A percentile compares a stretch with the other conserved stretches of the same genome.
These are phyloP conservation scores for Odontophorus gujanensis DNA, from an alignment of 2,113 vertebrate genomes.

Conservation along the genomic window DNA sequence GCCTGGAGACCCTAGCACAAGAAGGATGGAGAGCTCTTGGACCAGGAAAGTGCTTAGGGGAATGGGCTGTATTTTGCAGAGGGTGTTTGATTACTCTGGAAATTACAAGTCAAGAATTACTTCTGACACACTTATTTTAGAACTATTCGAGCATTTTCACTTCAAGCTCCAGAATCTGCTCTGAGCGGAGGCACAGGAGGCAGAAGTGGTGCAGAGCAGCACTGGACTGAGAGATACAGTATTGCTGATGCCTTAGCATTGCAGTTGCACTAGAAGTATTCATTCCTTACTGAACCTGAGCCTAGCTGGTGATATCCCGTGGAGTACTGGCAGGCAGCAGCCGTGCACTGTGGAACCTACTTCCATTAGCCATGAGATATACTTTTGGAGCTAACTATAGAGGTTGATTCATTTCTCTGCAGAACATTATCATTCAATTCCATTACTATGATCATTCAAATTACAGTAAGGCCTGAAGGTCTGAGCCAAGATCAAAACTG, in stretches of 20 bases:
- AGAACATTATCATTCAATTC: not conserved
- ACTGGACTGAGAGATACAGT: not conserved
- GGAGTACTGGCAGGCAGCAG: not conserved
- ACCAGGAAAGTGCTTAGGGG: not conserved
- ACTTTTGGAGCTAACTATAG: not conserved
- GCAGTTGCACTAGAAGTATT: not conserved
- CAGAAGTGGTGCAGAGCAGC: not conserved
- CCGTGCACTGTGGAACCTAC: fast-evolving
- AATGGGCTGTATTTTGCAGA: not conserved
- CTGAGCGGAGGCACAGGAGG: not conserved
- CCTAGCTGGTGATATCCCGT: fast-evolving
- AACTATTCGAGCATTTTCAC: not conserved
- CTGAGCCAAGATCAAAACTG: not conserved
- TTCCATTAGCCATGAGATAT: not conserved
- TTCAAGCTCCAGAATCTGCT: not conserved
- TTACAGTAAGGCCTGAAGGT: not conserved
- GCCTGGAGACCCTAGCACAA: no score
- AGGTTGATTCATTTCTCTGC: not conserved
- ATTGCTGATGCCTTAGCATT: not conserved
- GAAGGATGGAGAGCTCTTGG: no score
- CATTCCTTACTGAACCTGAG: not conserved
- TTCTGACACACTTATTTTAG: not conserved
- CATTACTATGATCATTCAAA: not conserved
- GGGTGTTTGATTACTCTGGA: not conserved
- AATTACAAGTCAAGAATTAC: not conserved